Percentiles rank a stretch among this genome's conserved stretches.
phyloP scores from a whole-genome alignment of 2,888 invertebrate species.

The Azorinus chamasolen region DNA sequence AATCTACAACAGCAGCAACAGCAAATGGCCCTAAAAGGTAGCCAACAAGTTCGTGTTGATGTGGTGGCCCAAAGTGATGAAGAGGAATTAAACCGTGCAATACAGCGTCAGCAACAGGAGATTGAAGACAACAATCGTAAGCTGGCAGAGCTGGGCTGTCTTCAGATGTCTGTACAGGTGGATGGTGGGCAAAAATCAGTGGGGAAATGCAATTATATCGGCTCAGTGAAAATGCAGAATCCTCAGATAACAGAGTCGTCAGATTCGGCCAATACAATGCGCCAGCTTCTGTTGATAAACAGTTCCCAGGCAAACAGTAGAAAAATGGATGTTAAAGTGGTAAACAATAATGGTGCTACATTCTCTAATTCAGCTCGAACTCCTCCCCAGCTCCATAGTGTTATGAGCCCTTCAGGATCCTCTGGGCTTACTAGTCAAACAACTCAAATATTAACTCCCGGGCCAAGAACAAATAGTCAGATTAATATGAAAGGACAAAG shows the following conservation, averaged over 20 bases:
- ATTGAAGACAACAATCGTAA: conserved; percentile 14
- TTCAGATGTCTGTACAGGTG: too few species aligned
- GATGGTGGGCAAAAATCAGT: too few species aligned
- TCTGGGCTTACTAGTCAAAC: too few species aligned
- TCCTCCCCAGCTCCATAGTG: background rate
- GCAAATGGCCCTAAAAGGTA: background rate
- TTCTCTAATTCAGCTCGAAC: background rate
- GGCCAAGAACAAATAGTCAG: too few species aligned
- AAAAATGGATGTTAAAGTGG: conserved; percentile 28
- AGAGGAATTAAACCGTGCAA: background rate
- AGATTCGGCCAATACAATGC: too few species aligned
- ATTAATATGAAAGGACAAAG: conserved; percentile 2
- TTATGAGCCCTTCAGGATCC: too few species aligned
- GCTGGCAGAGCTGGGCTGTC: background rate
- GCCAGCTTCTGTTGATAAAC: background rate
- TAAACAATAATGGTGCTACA: conserved; percentile 30
- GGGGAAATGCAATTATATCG: too few species aligned
- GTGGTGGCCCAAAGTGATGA: background rate
- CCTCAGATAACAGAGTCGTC: too few species aligned
- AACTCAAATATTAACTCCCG: too few species aligned
- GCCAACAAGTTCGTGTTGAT: background rate
- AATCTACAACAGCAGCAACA: conserved; percentile 18
- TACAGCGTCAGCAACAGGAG: conserved; percentile 6
- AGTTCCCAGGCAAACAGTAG: conserved; percentile 8
- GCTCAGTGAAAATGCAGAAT: too few species aligned